These are phyloP conservation scores for Scaptodrosophila latifasciaeformis DNA, from an alignment of 2,888 invertebrate genomes.

Conservation along the genomic window DNA sequence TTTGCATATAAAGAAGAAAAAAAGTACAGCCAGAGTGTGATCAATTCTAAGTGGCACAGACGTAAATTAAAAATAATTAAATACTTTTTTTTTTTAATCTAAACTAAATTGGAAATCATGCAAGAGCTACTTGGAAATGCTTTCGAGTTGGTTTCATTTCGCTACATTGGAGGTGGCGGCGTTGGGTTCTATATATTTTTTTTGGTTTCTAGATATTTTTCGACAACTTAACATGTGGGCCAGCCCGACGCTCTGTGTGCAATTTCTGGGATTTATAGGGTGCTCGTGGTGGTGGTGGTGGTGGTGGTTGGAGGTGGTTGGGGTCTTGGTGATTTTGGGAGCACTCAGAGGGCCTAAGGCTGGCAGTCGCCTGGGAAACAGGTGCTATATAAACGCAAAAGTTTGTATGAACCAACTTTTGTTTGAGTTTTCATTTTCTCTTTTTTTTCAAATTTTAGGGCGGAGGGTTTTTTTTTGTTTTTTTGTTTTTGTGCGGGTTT, in stretches of 20 bases:
- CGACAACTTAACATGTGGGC: slow-evolving; percentile 36
- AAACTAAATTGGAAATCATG: slow-evolving; percentile 16
- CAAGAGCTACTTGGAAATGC: slow-evolving; percentile 9
- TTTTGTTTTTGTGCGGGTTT: too few relatives aligned
- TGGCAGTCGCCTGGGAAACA: slow-evolving; percentile 52
- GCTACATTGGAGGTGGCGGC: slow-evolving; percentile 65
- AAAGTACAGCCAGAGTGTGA: slow-evolving; percentile 18
- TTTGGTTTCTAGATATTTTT: slow-evolving; percentile 20
- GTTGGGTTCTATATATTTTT: slow-evolving; percentile 32
- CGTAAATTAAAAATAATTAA: slow-evolving; percentile 11
- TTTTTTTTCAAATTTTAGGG: slow-evolving; percentile 10
- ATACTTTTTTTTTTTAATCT: background rate
- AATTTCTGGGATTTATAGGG: too few relatives aligned
- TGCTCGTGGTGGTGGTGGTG: too few relatives aligned
- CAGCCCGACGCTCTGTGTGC: slow-evolving; percentile 30
- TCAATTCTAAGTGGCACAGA: too few relatives aligned
- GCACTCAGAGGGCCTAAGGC: slow-evolving; percentile 39
- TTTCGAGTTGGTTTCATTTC: slow-evolving; percentile 26
- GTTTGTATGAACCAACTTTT: slow-evolving; percentile 71
- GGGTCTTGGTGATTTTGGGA: background rate
- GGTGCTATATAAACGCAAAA: slow-evolving; percentile 72
- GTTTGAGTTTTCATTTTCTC: background rate
- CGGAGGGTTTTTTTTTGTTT: too few relatives aligned
- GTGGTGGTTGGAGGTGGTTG: too few relatives aligned
- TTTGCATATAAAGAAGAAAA: too few relatives aligned